Evolutionary conservation across 2,888 invertebrate species (phyloP).

Genomic region (Dolomedes plantarius): DNA sequence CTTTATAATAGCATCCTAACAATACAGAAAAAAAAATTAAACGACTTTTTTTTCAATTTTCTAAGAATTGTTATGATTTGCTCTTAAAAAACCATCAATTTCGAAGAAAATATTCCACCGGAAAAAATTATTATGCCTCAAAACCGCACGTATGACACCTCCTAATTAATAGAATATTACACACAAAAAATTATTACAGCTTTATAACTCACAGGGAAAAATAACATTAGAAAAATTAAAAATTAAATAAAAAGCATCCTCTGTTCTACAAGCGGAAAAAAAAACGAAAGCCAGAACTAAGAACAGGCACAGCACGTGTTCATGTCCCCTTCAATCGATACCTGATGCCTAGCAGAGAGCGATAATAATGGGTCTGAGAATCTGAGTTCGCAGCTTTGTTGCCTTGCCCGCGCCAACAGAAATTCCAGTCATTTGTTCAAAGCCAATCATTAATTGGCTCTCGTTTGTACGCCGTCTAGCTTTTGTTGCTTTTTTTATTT

Average conservation of each 20-base stretch:
- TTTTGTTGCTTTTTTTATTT: slow-evolving; percentile 20
- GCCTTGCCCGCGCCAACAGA: slow-evolving; percentile 41
- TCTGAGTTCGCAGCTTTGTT: slow-evolving; percentile 69
- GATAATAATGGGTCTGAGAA: slow-evolving; percentile 67
- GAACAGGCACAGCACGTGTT: slow-evolving; percentile 24
- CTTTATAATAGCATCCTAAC: too few species aligned
- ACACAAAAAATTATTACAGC: slow-evolving; percentile 42
- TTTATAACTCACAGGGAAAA: slow-evolving; percentile 32
- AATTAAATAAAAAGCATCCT: neutral
- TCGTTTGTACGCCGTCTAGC: slow-evolving; percentile 63
- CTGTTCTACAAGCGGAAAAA: slow-evolving; percentile 6
- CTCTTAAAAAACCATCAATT: slow-evolving; percentile 1
- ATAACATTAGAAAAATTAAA: neutral
- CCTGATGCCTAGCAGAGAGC: slow-evolving; percentile 55
- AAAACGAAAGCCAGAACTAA: slow-evolving; percentile 26
- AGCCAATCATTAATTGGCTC: slow-evolving; percentile 70
- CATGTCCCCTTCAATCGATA: slow-evolving; percentile 55
- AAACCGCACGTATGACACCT: slow-evolving; percentile 14
- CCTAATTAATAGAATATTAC: slow-evolving; percentile 45
- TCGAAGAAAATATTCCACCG: neutral
- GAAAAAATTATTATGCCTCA: neutral
- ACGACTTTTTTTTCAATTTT: neutral
- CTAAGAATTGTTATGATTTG: neutral
- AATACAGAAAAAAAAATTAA: too few species aligned
- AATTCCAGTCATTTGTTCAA: slow-evolving; percentile 64